Conservation (phyloP, 2,797 vertebrate species). For the Distichodus sexfasciatus region DNA sequence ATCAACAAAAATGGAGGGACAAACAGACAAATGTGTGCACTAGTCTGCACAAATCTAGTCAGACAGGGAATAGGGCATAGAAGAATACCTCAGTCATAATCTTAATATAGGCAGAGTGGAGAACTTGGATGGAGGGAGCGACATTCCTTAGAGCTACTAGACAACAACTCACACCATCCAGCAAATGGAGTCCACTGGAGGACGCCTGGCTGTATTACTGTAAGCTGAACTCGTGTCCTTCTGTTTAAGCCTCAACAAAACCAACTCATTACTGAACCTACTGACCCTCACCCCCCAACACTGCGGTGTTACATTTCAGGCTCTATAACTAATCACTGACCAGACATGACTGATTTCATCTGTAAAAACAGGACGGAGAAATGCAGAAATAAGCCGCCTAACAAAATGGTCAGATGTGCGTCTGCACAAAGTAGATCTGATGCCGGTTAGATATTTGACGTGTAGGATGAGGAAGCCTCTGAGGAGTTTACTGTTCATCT, state of each 20-base stretch:
- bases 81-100: background rate
- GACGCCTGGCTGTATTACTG: background rate
- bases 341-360: constrained; percentile 32
- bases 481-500: background rate
- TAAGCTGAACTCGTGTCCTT: background rate
- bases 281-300: constrained; percentile 14
- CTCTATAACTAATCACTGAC: constrained; percentile 53
- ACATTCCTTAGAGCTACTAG: constrained; percentile 1
- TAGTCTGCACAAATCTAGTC: background rate
- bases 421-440: background rate
- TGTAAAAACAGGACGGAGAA: background rate
- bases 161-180: background rate
- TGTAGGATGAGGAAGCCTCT: background rate
- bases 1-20: too few species aligned
- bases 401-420: background rate
- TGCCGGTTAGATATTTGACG: background rate
- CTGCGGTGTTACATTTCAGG: constrained; percentile 70
- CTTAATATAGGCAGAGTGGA: background rate
- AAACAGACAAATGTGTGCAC: background rate
- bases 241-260: background rate
- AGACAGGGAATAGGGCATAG: background rate
- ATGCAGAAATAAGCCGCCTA: background rate
- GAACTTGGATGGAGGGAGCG: background rate
- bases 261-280: background rate
- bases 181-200: background rate